Evolutionary conservation across 2,888 invertebrate genomes (phyloP).

Genomic region (Oithona nana): DNA sequence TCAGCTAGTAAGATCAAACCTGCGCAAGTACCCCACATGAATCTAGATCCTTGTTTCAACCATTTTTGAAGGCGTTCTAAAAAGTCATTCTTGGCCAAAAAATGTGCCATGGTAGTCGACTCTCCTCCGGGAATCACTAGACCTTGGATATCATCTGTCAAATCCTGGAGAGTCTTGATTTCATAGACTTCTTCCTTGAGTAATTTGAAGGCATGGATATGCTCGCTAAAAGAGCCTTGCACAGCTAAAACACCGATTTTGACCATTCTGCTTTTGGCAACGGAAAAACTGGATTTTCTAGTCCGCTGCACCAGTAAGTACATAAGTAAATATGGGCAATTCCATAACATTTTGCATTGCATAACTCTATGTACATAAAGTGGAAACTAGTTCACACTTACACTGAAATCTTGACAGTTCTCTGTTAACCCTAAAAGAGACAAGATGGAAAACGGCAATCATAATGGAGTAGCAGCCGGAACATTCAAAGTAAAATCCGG

Average conservation of each 20-base stretch:
- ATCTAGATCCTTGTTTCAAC: neutral
- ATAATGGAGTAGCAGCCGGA: too few relatives aligned
- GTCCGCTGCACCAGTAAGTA: too few relatives aligned
- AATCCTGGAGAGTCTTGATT: neutral
- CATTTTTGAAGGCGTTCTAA: neutral
- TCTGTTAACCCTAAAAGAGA: too few relatives aligned
- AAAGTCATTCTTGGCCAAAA: slow-evolving; percentile 1
- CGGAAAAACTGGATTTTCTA: neutral
- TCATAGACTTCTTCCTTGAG: neutral
- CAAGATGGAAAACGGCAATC: too few relatives aligned
- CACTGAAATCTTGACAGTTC: too few relatives aligned
- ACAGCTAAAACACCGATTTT: slow-evolving; percentile 1
- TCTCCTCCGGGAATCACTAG: slow-evolving; percentile 7
- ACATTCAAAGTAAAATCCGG: slow-evolving; percentile 8
- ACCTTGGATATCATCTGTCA: neutral
- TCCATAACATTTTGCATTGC: too few relatives aligned
- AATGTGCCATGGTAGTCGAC: neutral
- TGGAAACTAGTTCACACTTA: too few relatives aligned
- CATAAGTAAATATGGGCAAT: too few relatives aligned
- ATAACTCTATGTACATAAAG: too few relatives aligned
- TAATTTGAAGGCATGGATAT: neutral
- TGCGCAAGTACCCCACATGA: slow-evolving; percentile 9
- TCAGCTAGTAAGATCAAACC: slow-evolving; percentile 1
- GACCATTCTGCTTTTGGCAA: neutral
- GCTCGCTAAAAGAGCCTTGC: slow-evolving; percentile 4